These are phyloP conservation scores for Canis aureus DNA, from an alignment of 2,113 vertebrate genomes.

Conservation along the genomic window DNA sequence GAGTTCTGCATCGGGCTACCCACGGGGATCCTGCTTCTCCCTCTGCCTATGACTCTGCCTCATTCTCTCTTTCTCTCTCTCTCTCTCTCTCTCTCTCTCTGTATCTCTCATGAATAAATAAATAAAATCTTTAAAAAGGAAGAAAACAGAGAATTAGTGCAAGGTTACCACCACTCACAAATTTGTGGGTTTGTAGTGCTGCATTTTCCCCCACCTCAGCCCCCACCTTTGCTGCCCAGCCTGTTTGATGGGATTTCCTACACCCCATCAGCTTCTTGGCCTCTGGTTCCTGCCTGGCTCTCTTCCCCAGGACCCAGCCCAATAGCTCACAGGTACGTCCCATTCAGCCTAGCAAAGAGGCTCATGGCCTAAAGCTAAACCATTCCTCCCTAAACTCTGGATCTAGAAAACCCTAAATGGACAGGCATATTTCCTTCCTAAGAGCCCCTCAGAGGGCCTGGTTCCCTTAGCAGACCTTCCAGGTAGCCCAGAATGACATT, in stretches of 20 bases:
- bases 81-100: too few relatives aligned
- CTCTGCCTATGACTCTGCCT: too few relatives aligned
- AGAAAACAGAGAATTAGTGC: too few relatives aligned
- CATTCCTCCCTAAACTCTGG: background rate
- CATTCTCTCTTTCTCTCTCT: too few relatives aligned
- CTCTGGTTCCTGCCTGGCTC: background rate
- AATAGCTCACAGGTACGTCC: background rate
- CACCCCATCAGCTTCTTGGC: background rate
- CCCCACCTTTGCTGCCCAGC: too few relatives aligned
- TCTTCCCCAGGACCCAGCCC: background rate
- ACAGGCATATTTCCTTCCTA: background rate
- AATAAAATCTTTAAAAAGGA: too few relatives aligned
- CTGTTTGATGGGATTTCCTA: background rate
- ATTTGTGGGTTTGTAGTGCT: background rate
- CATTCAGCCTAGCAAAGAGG: background rate
- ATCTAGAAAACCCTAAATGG: background rate
- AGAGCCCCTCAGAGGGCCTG: background rate
- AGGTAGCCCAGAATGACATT: background rate
- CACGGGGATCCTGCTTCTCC: too few relatives aligned
- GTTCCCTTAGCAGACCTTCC: background rate
- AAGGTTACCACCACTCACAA: background rate
- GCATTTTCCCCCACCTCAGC: background rate
- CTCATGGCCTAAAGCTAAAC: background rate
- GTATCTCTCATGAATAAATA: too few relatives aligned
- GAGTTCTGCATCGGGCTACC: too few relatives aligned